A percentile compares a stretch with the other conserved stretches of the same genome.
Evolutionary conservation across 1,140 invertebrate genomes (phyloP).

Genomic region (Batillaria attramentaria): DNA sequence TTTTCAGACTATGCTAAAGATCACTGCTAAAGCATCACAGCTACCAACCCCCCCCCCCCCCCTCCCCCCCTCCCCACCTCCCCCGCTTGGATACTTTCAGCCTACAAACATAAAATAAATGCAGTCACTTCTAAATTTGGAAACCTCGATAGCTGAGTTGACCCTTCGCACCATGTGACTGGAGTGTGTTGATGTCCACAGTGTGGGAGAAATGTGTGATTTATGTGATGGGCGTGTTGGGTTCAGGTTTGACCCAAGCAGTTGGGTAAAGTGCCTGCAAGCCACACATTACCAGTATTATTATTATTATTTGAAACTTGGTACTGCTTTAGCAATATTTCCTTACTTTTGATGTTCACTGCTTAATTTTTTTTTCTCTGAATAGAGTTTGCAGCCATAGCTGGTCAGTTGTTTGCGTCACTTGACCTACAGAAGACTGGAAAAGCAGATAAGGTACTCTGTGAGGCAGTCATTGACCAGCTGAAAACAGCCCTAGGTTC

Average conservation of each 20-base stretch:
- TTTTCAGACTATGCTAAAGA: no score
- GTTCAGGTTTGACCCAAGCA: background rate
- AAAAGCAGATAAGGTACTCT: conserved; percentile 57
- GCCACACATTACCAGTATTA: background rate
- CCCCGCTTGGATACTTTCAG: no score
- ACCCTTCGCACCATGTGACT: no score
- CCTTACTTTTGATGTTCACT: background rate
- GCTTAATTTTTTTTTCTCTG: conserved; percentile 14
- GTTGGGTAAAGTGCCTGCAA: background rate
- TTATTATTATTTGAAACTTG: no score
- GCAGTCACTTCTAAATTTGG: no score
- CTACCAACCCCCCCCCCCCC: no score
- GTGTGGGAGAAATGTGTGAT: background rate
- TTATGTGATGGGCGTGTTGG: background rate
- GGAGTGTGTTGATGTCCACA: background rate
- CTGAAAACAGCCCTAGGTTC: conserved; percentile 51
- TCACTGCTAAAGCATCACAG: no score
- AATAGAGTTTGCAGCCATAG: conserved; percentile 54
- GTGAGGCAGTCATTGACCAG: conserved; percentile 58
- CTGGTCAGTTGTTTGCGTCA: conserved; percentile 51
- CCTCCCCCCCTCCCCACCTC: no score
- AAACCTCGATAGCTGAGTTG: background rate
- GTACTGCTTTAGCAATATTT: no score
- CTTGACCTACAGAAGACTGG: conserved; percentile 57
- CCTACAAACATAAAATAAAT: no score